Evolutionary conservation across 2,888 invertebrate genomes (phyloP).

Genomic region (Morinoia aosen): DNA sequence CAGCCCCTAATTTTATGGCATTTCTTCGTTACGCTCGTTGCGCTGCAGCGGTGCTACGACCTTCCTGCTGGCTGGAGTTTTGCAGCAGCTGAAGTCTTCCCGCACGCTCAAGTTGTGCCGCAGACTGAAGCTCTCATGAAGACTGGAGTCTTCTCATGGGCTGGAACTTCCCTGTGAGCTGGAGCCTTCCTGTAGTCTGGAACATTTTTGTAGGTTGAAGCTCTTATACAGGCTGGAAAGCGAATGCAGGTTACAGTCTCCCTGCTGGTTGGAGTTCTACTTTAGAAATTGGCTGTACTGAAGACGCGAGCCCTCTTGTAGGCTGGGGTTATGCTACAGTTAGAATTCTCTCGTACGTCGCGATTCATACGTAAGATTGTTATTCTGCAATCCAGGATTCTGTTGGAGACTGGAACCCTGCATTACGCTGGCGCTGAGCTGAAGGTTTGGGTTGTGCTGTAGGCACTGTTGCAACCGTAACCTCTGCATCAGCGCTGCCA

Average conservation of each 20-base stretch:
- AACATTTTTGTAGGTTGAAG: neutral
- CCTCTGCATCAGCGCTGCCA: no score
- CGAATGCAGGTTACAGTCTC: no score
- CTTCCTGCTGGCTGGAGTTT: neutral
- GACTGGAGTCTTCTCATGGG: neutral
- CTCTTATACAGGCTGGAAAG: no score
- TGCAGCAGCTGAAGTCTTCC: neutral
- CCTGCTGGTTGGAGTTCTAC: no score
- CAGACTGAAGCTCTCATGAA: neutral
- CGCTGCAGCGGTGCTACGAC: neutral
- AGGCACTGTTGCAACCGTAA: no score
- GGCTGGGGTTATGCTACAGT: neutral
- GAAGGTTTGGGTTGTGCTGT: neutral
- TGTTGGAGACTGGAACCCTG: neutral
- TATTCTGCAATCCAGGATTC: neutral
- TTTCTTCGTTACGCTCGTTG: constrained; percentile 6
- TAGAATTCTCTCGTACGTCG: neutral
- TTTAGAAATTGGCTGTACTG: no score
- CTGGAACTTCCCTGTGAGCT: neutral
- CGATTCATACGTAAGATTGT: no score
- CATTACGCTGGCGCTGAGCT: neutral
- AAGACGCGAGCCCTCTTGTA: neutral
- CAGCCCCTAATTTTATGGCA: neutral
- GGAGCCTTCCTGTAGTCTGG: neutral
- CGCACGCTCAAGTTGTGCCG: neutral